Percentiles rank a stretch among this genome's conserved stretches.
Evolutionary conservation across 2,113 vertebrate species (phyloP).

Genomic region (Vulpes vulpes): DNA sequence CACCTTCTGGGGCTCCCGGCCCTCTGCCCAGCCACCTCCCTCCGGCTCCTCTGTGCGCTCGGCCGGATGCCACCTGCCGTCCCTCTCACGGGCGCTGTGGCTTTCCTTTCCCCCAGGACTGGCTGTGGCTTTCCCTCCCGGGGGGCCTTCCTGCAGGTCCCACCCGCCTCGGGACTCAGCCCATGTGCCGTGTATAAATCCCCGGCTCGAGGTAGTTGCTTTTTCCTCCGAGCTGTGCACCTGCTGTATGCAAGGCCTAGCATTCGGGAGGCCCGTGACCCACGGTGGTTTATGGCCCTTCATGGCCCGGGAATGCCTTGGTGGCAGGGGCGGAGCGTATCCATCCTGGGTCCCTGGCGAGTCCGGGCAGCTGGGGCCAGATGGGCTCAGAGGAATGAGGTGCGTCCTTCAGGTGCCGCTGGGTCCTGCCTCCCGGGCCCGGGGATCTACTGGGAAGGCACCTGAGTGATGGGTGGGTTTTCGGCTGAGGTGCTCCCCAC

Average conservation of each 20-base stretch:
- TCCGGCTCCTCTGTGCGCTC: too few species aligned
- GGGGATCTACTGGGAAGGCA: not conserved
- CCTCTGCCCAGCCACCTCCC: too few species aligned
- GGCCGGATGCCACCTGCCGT: too few species aligned
- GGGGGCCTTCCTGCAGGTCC: not conserved
- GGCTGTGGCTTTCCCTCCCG: not conserved
- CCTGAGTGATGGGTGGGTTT: not conserved
- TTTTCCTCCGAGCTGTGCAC: not conserved
- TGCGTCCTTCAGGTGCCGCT: not conserved
- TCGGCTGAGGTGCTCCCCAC: not conserved
- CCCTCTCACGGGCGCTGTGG: too few species aligned
- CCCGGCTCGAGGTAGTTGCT: not conserved
- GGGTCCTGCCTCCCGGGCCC: not conserved
- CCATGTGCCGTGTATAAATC: not conserved
- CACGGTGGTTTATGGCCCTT: not conserved
- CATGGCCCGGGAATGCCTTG: not conserved
- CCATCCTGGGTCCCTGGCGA: not conserved
- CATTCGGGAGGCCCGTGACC: not conserved
- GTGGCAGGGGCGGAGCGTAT: not conserved
- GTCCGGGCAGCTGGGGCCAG: not conserved
- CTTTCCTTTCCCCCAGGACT: not conserved
- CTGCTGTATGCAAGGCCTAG: not conserved
- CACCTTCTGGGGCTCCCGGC: not conserved
- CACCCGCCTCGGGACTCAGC: not conserved
- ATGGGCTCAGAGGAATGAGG: not conserved